Base-by-base conservation (phyloP, 2,888 invertebrate species). In the Synanthedon andrenaeformis region DNA sequence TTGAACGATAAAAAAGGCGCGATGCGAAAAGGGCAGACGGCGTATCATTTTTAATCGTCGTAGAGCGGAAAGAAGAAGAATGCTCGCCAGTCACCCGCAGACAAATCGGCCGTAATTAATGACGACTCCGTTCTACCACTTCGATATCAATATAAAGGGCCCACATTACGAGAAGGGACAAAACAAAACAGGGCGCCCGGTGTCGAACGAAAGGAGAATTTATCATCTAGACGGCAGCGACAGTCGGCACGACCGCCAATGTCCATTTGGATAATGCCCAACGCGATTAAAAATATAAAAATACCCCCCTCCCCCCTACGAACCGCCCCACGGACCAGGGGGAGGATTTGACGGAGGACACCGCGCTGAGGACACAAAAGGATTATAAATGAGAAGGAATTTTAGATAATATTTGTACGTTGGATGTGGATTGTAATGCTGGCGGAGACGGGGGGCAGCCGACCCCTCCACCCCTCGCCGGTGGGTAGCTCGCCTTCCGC, bases 311-410 rank as follows among this genome's bases (percentile, higher is more conserved):
- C 81, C 80, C 81, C 78, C 66, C 35, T 35, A 35, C 35, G 35
- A 10, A 10, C 71, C 69, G 64, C 62, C 62, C 66, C 61, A 66
- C 63, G 65, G 62, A 60, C 56, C 49, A 53, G 55, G 59, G 64
- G 67, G 64, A 62, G 74, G 74, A 70, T 77, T 79, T 82, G 86
- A 83, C 86, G 86, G 86, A 86, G 85, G 87, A 86, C 83, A 79
- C 83, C 81, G 82, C 84, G 76, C 82, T 79, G 84, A 85, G 84
- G 86, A 87, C 86, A 88, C 87, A 87, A 88, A 88, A 88, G 87
- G 88, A 88, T 88, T 88, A 87, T 87, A 87, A 88, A 88, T 88
- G 87, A 88, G 88, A 86, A 88, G 87, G 87, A 88, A 87, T 88
- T 88, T 86, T 85, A 87, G 87, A 88, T 88, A 87, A 87, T 86